Evolutionary conservation across 2,797 vertebrate species (phyloP).

Genomic region (Schizopygopsis malacanthus): DNA sequence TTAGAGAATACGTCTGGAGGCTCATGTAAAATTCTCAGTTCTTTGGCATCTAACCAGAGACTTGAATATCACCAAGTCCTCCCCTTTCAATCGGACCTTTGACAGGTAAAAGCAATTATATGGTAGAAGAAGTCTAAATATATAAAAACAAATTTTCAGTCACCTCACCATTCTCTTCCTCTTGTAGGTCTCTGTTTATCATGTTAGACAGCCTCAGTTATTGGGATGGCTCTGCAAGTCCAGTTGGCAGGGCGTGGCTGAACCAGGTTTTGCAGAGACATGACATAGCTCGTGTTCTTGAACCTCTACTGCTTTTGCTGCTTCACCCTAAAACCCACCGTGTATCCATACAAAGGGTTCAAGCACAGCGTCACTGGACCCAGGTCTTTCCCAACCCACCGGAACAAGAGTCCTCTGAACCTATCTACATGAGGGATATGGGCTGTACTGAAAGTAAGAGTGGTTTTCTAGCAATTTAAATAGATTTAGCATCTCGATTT

Average conservation of each 20-base stretch:
- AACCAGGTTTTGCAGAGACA: constrained; percentile 98
- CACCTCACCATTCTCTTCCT: not conserved
- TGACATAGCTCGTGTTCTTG: constrained; percentile 96
- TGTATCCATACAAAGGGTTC: constrained; percentile 95
- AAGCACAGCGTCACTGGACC: constrained; percentile 90
- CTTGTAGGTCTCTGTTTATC: constrained; percentile 92
- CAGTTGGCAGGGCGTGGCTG: constrained; percentile 95
- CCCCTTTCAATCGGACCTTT: constrained; percentile 96
- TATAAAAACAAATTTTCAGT: not conserved
- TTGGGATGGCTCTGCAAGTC: constrained; percentile 92
- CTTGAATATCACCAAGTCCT: constrained; percentile 94
- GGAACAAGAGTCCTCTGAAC: constrained; percentile 75
- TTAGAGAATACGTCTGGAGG: constrained; percentile 93
- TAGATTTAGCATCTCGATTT: not conserved
- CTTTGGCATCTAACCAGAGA: constrained; percentile 98
- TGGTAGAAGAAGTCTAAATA: not conserved
- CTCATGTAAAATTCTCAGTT: constrained; percentile 95
- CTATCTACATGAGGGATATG: constrained; percentile 81
- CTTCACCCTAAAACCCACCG: constrained; percentile 98
- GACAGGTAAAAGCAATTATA: constrained; percentile 83
- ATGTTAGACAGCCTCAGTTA: constrained; percentile 97
- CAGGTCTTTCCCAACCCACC: constrained; percentile 77
- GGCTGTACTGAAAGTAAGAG: constrained; percentile 85
- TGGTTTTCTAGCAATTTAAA: not conserved
- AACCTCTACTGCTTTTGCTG: constrained; percentile 92